phyloP scores from a whole-genome alignment of 2,113 vertebrate genomes.

The Oriolus oriolus region DNA sequence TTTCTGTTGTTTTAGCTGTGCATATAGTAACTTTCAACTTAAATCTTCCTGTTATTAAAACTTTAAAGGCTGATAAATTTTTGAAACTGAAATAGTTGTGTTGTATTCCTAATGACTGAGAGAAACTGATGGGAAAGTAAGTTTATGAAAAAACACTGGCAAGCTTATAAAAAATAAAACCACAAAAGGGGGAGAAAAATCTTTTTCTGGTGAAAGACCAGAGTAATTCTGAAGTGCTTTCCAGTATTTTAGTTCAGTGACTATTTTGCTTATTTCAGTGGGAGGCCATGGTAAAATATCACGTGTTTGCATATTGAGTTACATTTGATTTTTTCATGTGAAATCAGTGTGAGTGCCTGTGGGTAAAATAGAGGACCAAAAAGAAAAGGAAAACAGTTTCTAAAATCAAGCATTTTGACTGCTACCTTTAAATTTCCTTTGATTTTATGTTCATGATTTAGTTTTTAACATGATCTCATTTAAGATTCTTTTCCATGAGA shows the following conservation, averaged over 20 bases:
- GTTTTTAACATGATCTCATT: neutral
- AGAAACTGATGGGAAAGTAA: neutral
- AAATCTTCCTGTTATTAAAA: neutral
- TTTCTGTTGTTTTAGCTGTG: neutral
- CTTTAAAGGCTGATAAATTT: neutral
- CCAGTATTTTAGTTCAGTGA: neutral
- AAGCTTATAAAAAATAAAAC: neutral
- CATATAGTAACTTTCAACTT: neutral
- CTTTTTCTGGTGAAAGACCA: neutral
- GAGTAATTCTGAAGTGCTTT: neutral
- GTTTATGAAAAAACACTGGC: neutral
- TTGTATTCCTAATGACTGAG: neutral
- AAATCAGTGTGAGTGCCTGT: neutral
- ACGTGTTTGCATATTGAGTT: neutral
- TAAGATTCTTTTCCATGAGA: neutral
- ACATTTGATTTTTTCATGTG: neutral
- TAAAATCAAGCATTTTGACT: neutral
- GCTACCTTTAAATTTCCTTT: neutral
- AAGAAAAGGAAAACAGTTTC: neutral
- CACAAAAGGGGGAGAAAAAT: neutral
- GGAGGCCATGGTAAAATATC: neutral
- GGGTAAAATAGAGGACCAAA: neutral
- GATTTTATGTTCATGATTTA: neutral
- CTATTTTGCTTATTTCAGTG: neutral
- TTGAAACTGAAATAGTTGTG: neutral